A percentile compares a stretch with the other conserved stretches of the same genome.
These are phyloP conservation scores for Condylostylus longicornis DNA, from an alignment of 1,140 invertebrate species.

Conservation along the genomic window DNA sequence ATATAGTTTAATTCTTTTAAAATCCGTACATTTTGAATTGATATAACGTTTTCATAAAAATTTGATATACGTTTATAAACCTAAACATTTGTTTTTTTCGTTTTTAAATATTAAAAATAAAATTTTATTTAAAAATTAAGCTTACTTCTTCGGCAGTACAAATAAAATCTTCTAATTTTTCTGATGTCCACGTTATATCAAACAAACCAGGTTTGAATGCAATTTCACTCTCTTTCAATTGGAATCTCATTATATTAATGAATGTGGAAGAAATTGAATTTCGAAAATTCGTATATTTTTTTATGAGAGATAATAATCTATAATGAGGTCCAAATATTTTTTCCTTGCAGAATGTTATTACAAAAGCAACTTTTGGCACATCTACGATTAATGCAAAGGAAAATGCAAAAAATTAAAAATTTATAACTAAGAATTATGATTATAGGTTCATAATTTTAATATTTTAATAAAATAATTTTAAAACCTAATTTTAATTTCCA, in stretches of 20 bases:
- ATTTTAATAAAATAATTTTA: conserved; percentile 7
- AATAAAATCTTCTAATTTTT: conserved; percentile 52
- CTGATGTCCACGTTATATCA: conserved; percentile 64
- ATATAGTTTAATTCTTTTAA: conserved; percentile 54
- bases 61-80: too few species aligned
- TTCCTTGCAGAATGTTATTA: conserved; percentile 48
- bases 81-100: neutral
- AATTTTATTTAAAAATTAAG: neutral
- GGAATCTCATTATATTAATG: conserved; percentile 35
- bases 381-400: conserved; percentile 27
- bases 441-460: neutral
- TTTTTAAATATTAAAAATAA: neutral
- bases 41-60: conserved; percentile 36
- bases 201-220: conserved; percentile 61
- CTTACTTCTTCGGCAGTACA: conserved; percentile 37
- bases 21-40: conserved; percentile 61
- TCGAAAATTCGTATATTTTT: conserved; percentile 14
- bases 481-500: conserved; percentile 45
- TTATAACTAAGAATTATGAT: conserved; percentile 2
- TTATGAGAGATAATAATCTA: conserved; percentile 10
- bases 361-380: conserved; percentile 48
- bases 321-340: conserved; percentile 38
- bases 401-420: conserved; percentile 5
- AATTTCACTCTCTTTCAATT: conserved; percentile 49
- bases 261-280: conserved; percentile 14